Evolutionary conservation across 2,113 vertebrate genomes (phyloP), one percentile per base, ranked within the genome.

Genomic region (Lepus europaeus): DNA sequence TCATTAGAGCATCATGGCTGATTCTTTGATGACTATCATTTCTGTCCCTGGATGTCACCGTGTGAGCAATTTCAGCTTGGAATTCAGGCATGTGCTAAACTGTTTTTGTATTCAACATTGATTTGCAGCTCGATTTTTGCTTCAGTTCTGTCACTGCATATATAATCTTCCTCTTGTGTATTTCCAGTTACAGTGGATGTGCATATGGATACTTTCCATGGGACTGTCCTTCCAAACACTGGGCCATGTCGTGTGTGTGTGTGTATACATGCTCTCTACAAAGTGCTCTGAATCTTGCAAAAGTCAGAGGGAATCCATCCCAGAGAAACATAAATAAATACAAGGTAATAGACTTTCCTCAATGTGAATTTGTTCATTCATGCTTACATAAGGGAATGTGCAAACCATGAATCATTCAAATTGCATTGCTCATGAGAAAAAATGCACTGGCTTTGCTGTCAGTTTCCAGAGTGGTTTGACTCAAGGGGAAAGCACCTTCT

Each of bases 331-430:
- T 33, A 33, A 33, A 91, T 89, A 97, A 96, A 97, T 89, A 94
- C n/a, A 92, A 94, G 76, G 88, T 90, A 97, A 95, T 78, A 93
- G 63, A 20, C 31, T 97, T 96, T 96, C 89, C 80, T 95, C 64
- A 87, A 93, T 86, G 88, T 97, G 87, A 95, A 92, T 97, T 97
- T 93, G 95, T 96, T 96, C 95, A 97, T 94, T 96, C 97, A 97
- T 94, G 90, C 87, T 97, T 97, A 96, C 89, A 88, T 95, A 95
- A 97, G 59, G 84, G 95, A 96, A 90, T 77, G 81, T 39, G 93
- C 83, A 66, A 92, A 95, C 69, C 64, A 93, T 94, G 91, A 95
- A 90, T 96, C 92, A 94, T 64, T 96, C 96, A 84, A 74, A 87
- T 49, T 82, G 91, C 95, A 82, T 78, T 81, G 86, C 93, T 97